These are phyloP conservation scores for Pseudomugil tenellus DNA, from an alignment of 2,797 vertebrate species.

Conservation along the genomic window DNA sequence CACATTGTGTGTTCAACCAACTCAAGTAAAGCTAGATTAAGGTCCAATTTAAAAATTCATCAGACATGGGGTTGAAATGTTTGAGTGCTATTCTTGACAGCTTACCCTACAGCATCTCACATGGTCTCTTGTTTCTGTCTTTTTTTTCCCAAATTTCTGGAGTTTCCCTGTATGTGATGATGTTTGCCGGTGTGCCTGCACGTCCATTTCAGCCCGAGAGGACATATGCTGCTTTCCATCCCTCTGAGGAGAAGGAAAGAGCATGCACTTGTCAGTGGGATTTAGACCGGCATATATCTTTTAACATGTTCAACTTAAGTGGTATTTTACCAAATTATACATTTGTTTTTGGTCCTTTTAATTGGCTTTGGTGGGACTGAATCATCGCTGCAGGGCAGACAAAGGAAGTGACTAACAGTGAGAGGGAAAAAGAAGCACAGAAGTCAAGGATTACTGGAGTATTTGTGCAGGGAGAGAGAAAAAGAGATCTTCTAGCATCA, in stretches of 20 bases:
- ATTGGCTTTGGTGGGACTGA: constrained; percentile 68
- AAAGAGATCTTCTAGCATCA: background rate
- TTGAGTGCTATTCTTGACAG: constrained; percentile 43
- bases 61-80: constrained; percentile 47
- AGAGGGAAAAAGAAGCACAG: background rate
- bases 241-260: constrained; percentile 23
- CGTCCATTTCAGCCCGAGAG: constrained; percentile 7
- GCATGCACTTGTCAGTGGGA: constrained; percentile 47
- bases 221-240: constrained; percentile 1
- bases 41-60: constrained; percentile 66
- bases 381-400: constrained; percentile 55
- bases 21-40: constrained; percentile 35
- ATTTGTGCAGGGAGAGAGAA: background rate
- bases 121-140: background rate
- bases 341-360: constrained; percentile 63
- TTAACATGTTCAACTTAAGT: constrained; percentile 59
- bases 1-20: constrained; percentile 33
- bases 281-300: constrained; percentile 57
- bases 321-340: constrained; percentile 62
- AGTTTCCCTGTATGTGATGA: background rate
- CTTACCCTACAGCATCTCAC: constrained; percentile 25
- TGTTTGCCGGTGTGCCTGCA: constrained; percentile 1
- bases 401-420: constrained; percentile 47
- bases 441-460: constrained; percentile 8
- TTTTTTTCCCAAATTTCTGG: background rate